phyloP scores from a whole-genome alignment of 1,140 invertebrate genomes.

The Bombus sibiricus region DNA sequence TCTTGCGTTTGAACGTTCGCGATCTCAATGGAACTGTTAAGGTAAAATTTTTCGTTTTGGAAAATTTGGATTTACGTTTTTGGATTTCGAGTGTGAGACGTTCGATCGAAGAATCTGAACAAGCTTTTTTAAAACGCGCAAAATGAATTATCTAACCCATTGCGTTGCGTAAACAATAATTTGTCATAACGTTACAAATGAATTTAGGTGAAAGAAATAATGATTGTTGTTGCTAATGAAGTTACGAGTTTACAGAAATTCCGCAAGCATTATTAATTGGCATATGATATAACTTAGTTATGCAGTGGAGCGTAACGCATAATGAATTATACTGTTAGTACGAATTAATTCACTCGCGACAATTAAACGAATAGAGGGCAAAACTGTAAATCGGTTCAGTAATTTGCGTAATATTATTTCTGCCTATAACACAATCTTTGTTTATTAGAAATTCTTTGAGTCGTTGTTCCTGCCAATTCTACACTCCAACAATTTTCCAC shows the following conservation, averaged over 20 bases:
- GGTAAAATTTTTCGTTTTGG: neutral
- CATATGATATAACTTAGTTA: neutral
- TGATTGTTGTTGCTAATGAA: neutral
- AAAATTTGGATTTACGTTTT: neutral
- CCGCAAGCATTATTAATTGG: neutral
- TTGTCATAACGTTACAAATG: no score
- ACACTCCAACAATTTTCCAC: no score
- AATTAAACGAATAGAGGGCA: neutral
- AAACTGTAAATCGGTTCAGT: neutral
- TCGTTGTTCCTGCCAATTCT: no score
- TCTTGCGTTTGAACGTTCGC: no score
- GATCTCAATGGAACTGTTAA: neutral
- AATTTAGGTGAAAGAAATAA: no score
- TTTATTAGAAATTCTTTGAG: neutral
- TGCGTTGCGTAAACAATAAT: no score
- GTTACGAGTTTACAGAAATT: neutral
- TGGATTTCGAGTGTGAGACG: no score
- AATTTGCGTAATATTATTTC: conserved; percentile 9
- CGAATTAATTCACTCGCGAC: neutral
- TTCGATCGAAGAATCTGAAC: no score
- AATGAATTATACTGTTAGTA: conserved; percentile 8
- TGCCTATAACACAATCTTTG: neutral
- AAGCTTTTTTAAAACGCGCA: no score
- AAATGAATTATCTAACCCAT: no score
- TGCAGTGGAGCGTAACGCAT: neutral